Percentiles rank a stretch among this genome's conserved stretches.
phyloP scores from a whole-genome alignment of 2,113 vertebrate species.

The Myotis lucifugus region DNA sequence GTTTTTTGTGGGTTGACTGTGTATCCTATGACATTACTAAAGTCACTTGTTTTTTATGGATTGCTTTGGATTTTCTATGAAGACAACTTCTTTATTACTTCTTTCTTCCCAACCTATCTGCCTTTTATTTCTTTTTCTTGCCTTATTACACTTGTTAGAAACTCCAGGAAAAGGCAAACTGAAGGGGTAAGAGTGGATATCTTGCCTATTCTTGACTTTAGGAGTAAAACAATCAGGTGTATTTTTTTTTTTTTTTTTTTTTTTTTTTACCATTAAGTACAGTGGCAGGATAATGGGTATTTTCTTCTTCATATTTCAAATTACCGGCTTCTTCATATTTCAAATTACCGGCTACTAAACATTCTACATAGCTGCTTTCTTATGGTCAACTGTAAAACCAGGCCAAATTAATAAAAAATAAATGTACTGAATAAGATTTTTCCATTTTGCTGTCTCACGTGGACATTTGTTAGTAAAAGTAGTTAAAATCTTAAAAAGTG shows the following conservation, averaged over 20 bases:
- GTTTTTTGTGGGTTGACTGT: neutral
- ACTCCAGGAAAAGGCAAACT: neutral
- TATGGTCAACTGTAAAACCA: neutral
- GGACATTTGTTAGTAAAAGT: neutral
- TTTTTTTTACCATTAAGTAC: neutral
- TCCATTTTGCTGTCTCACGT: neutral
- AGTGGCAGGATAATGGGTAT: neutral
- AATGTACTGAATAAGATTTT: neutral
- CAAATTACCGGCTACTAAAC: neutral
- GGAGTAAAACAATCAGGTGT: neutral
- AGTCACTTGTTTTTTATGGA: neutral
- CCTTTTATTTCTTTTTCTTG: neutral
- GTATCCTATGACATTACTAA: neutral
- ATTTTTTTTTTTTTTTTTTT: neutral
- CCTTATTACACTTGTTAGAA: constrained; percentile 21
- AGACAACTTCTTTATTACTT: neutral
- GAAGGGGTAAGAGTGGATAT: neutral
- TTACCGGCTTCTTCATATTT: neutral
- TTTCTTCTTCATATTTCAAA: constrained; percentile 30
- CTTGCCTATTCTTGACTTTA: neutral
- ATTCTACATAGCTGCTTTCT: neutral
- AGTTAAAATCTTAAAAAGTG: neutral
- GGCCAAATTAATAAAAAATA: constrained; percentile 39
- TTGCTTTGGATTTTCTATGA: neutral
- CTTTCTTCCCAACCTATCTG: neutral